Evolutionary conservation across 1,140 invertebrate genomes (phyloP).

Genomic region (Heterodera schachtii): DNA sequence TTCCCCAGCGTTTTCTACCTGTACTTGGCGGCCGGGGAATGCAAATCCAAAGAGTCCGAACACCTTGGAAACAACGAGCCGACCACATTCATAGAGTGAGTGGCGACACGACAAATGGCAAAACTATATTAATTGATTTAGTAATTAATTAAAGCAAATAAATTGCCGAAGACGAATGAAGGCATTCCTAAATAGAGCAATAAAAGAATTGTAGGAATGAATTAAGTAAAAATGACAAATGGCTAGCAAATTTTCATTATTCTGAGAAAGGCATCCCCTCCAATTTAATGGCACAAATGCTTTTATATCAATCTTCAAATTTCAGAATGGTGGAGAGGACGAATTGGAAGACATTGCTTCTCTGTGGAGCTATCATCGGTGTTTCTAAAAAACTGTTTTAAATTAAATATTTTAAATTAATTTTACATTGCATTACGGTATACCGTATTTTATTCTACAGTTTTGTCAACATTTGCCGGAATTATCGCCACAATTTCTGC

Average conservation of each 20-base stretch:
- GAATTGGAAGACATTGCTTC: background rate
- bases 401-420: too few relatives aligned
- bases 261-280: too few relatives aligned
- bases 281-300: too few relatives aligned
- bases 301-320: background rate
- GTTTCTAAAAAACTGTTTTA: background rate
- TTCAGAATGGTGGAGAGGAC: constrained; percentile 28
- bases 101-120: background rate
- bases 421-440: too few relatives aligned
- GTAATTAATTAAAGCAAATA: too few relatives aligned
- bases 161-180: too few relatives aligned
- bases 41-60: constrained; percentile 28
- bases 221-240: too few relatives aligned
- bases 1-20: constrained; percentile 82
- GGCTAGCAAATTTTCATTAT: too few relatives aligned
- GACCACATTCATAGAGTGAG: constrained; percentile 18
- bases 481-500: constrained; percentile 35
- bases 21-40: constrained; percentile 67
- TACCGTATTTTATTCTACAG: background rate
- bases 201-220: too few relatives aligned
- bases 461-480: constrained; percentile 22
- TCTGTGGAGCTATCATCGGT: constrained; percentile 29
- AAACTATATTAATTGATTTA: background rate
- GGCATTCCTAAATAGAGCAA: too few relatives aligned
- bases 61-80: constrained; percentile 28